Evolutionary conservation across 2,797 vertebrate species (phyloP).

Genomic region (Myotis planiceps): DNA sequence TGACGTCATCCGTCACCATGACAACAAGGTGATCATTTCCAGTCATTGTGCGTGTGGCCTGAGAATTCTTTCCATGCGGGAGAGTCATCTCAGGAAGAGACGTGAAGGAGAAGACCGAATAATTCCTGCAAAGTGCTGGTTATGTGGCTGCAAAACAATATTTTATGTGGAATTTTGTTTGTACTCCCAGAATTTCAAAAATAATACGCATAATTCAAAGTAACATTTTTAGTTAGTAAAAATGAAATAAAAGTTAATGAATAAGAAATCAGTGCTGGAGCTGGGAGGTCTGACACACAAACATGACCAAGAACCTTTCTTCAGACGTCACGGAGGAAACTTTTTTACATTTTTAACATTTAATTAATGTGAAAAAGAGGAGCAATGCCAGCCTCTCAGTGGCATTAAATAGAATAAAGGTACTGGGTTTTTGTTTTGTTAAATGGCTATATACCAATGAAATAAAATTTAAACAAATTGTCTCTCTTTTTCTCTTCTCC

Average conservation of each 20-base stretch:
- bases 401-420: not conserved
- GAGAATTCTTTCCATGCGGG: not conserved
- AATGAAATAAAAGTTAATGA: conserved; percentile 46
- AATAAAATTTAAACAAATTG: not conserved
- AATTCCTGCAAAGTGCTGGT: not conserved
- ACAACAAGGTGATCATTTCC: not conserved
- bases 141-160: not conserved
- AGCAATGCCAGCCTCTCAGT: not conserved
- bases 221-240: too few species aligned
- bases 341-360: not conserved
- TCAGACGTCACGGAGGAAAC: not conserved
- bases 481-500: not conserved
- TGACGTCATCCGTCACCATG: not conserved
- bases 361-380: not conserved
- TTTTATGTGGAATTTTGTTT: not conserved
- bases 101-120: not conserved
- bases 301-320: not conserved
- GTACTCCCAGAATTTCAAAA: not conserved
- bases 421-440: not conserved
- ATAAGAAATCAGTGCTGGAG: not conserved
- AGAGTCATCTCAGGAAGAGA: not conserved
- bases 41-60: not conserved
- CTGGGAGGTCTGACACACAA: not conserved
- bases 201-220: not conserved
- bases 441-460: not conserved